Conservation (phyloP, 2,888 invertebrate genomes). For the Leptothorax acervorum region DNA sequence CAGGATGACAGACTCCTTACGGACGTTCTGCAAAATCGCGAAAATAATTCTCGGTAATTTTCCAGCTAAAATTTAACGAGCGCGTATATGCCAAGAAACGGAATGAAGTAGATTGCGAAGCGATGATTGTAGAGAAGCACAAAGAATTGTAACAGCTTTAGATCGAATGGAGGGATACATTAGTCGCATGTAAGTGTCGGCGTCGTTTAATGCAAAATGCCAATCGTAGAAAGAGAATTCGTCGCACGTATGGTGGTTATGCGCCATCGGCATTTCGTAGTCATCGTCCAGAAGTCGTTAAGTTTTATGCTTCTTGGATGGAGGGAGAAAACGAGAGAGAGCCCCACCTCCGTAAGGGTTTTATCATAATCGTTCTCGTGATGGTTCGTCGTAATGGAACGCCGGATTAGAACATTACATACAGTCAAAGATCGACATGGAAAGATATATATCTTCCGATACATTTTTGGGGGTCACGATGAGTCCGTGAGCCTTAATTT, state of each 20-base stretch:
- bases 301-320: constrained; percentile 63
- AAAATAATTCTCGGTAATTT: constrained; percentile 4
- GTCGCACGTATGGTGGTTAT: constrained; percentile 53
- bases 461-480: background rate
- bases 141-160: background rate
- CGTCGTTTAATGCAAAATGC: constrained; percentile 37
- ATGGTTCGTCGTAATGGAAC: constrained; percentile 67
- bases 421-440: constrained; percentile 24
- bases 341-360: constrained; percentile 54
- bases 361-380: constrained; percentile 69
- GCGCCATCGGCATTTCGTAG: constrained; percentile 54
- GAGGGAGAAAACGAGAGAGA: background rate
- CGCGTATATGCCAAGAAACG: background rate
- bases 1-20: background rate
- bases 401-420: constrained; percentile 69
- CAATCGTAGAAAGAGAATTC: constrained; percentile 43
- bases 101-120: background rate
- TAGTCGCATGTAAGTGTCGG: background rate
- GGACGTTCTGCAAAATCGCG: background rate
- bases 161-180: background rate
- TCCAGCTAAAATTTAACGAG: background rate
- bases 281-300: constrained; percentile 59
- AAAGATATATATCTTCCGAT: background rate
- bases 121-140: background rate
- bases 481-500: background rate